These are phyloP conservation scores for Cotesia typhae DNA, from an alignment of 1,140 invertebrate genomes.

Conservation along the genomic window DNA sequence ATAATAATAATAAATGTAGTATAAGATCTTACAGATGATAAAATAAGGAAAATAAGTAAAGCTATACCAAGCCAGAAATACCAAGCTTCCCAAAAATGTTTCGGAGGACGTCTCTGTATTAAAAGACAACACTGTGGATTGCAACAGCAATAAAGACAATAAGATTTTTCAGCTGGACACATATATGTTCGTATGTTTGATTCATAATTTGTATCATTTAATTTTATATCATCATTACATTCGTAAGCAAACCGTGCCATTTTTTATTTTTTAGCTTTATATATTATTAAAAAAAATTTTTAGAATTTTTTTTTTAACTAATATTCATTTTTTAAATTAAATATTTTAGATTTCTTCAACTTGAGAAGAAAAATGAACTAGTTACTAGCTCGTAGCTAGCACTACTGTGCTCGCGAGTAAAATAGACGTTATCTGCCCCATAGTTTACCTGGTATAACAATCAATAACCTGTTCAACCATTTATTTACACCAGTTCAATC, in stretches of 20 bases:
- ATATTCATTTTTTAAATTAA: too few species aligned
- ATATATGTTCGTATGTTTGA: slow-evolving; percentile 42
- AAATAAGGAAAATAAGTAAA: slow-evolving; percentile 50
- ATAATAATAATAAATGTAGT: neutral
- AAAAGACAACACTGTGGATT: slow-evolving; percentile 53
- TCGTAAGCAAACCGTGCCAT: slow-evolving; percentile 52
- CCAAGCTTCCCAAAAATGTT: slow-evolving; percentile 58
- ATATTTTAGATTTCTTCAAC: too few species aligned
- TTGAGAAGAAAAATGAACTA: too few species aligned
- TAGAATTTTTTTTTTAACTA: too few species aligned
- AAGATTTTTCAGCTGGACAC: slow-evolving; percentile 45
- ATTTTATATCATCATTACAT: slow-evolving; percentile 44
- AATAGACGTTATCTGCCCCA: slow-evolving; percentile 26
- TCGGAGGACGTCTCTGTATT: slow-evolving; percentile 51
- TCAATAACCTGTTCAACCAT: too few species aligned
- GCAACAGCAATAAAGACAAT: slow-evolving; percentile 53
- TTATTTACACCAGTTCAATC: too few species aligned
- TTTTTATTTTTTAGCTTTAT: neutral
- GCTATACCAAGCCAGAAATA: slow-evolving; percentile 59
- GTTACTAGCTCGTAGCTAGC: too few species aligned
- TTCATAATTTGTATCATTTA: slow-evolving; percentile 24
- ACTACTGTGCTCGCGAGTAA: too few species aligned
- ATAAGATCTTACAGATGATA: slow-evolving; percentile 49
- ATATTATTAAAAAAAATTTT: too few species aligned
- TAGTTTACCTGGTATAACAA: too few species aligned